phyloP scores from a whole-genome alignment of 2,113 vertebrate species.

The Bathybates hornii region DNA sequence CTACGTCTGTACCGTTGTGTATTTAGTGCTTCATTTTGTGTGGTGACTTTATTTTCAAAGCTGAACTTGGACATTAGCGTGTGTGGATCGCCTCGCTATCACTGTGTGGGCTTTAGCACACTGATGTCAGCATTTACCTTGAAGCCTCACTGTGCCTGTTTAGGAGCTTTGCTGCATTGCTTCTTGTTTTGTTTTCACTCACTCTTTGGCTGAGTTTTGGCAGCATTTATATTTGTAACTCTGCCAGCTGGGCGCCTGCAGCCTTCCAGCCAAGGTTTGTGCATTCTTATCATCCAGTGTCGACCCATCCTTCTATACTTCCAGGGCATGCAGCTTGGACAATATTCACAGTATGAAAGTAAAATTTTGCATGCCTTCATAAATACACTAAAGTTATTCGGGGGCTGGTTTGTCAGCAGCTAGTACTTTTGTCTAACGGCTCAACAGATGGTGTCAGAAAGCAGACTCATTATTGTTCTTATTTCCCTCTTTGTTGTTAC shows the following conservation, averaged over 20 bases:
- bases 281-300: not conserved
- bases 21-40: not conserved
- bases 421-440: not conserved
- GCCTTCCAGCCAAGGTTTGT: not conserved
- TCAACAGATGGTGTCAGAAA: not conserved
- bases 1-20: not conserved
- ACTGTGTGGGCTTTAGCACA: not conserved
- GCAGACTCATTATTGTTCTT: rapidly evolving
- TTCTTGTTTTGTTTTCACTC: not conserved
- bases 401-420: not conserved
- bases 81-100: not conserved
- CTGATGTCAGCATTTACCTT: not conserved
- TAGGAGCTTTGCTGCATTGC: not conserved
- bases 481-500: not conserved
- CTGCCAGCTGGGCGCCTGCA: not conserved
- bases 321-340: not conserved
- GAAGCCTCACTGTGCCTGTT: not conserved
- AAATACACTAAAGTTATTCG: not conserved
- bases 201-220: not conserved
- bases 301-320: not conserved
- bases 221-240: not conserved
- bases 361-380: rapidly evolving
- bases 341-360: not conserved
- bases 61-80: not conserved
- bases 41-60: not conserved